These are phyloP conservation scores for Colletes gigas DNA, from an alignment of 1,140 invertebrate genomes.

Conservation along the genomic window DNA sequence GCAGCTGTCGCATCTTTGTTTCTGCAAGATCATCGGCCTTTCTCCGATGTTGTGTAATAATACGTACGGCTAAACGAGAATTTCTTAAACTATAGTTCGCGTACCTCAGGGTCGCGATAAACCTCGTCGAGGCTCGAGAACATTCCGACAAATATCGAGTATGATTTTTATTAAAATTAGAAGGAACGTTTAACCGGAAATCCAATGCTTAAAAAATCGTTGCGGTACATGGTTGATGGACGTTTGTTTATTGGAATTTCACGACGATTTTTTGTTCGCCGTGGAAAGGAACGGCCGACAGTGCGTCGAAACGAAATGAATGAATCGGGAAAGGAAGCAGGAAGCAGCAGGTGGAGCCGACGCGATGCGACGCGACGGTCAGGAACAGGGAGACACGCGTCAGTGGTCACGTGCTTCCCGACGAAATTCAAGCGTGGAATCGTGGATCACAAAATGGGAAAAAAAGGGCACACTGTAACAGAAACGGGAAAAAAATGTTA, in stretches of 20 bases:
- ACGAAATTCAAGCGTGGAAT: slow-evolving; percentile 18
- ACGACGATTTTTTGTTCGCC: neutral
- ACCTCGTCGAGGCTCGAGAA: no score
- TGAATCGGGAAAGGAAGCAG: slow-evolving; percentile 58
- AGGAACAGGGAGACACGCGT: slow-evolving; percentile 63
- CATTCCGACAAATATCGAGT: no score
- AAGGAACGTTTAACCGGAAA: no score
- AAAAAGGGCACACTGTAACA: neutral
- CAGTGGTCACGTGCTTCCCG: slow-evolving; percentile 32
- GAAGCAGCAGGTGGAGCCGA: slow-evolving; percentile 60
- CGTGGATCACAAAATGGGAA: neutral
- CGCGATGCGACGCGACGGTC: slow-evolving; percentile 27
- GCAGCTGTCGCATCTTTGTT: neutral
- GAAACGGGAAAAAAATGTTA: no score
- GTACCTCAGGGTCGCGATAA: no score
- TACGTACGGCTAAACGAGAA: no score
- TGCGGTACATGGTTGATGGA: no score
- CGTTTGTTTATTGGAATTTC: neutral
- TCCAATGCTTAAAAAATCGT: no score
- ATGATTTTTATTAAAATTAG: no score
- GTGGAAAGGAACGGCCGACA: neutral
- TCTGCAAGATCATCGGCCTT: no score
- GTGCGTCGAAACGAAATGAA: slow-evolving; percentile 33
- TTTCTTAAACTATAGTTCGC: no score
- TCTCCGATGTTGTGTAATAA: no score